phyloP scores from a whole-genome alignment of 2,888 invertebrate species.

The Eupithecia inturbata region DNA sequence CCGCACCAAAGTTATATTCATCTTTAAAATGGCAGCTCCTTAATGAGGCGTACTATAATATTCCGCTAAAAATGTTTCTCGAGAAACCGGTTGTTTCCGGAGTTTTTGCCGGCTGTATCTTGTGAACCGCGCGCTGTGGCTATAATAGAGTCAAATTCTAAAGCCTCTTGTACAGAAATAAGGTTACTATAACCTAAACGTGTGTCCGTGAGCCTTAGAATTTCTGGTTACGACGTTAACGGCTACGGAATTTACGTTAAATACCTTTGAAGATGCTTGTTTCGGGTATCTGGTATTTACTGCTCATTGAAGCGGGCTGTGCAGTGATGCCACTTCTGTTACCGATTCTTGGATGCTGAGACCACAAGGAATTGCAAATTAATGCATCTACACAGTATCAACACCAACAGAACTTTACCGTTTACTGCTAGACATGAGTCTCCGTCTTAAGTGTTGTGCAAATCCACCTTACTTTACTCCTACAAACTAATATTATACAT shows the following conservation, averaged over 20 bases:
- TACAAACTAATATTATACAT: too few relatives aligned
- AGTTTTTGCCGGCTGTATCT: background rate
- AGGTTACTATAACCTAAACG: background rate
- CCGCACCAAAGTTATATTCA: background rate
- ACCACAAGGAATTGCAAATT: background rate
- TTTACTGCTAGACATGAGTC: background rate
- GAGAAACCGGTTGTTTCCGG: background rate
- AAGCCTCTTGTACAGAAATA: constrained; percentile 5
- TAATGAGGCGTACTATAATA: background rate
- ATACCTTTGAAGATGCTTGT: background rate
- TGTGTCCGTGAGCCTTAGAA: background rate
- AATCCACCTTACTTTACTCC: too few relatives aligned
- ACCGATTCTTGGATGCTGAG: background rate
- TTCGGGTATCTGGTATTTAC: background rate
- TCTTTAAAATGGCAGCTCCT: background rate
- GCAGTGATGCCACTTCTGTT: background rate
- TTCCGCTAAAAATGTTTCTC: background rate
- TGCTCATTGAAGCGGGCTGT: background rate
- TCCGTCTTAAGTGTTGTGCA: background rate
- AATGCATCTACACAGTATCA: background rate
- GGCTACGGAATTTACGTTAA: background rate
- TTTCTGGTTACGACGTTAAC: background rate
- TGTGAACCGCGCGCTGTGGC: background rate
- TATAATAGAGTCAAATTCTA: background rate
- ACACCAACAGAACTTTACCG: background rate